Base-by-base conservation (phyloP, 35 echinoderm and acorn worm species). In the Apostichopus japonicus region DNA sequence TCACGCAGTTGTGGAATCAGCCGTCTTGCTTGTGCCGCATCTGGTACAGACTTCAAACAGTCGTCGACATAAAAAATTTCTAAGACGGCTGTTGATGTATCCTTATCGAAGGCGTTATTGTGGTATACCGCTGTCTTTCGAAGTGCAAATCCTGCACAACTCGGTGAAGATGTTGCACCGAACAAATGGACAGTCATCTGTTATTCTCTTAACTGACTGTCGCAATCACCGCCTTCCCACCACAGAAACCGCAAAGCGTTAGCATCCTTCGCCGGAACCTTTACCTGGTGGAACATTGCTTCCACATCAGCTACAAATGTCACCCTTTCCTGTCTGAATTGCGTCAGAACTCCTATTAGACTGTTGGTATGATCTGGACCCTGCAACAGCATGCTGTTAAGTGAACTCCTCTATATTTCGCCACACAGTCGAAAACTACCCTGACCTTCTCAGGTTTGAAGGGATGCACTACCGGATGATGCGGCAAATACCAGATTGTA, bases 211-310 rank as follows among this genome's bases (percentile, higher is more conserved):
- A 67, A 9, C 14, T 2, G 58, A 11, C 17, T 87, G 4, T 10
- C 15, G 5, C 90, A 1, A 70, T 95, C 77, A 53, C 94, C 83
- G 78, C 82, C 92, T 10, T 44, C 72, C 87, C 92, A 93, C 95
- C 92, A 94, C 6, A 87, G 94, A 27, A 92, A 92, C 13, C 83
- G 55, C 6, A 92, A 73, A 1, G 56, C 56, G 63, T 86, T 79
- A 67, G 8, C 2, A 72, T 94, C 93, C 81, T 3, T n/a, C 27
- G 10, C 11, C 0, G 56, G n/a, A 75, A 94, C 93, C 11, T 58
- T 79, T 1, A 94, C 88, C 54, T 94, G 93, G 53, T 92, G 89
- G 54, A 92, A 94, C 93, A 94, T 94, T 14, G 58, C 87, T 92
- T 94, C 88, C 65, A 94, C 52, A 55, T 92, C 93, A 52, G 23